phyloP scores from a whole-genome alignment of 2,888 invertebrate genomes.

The Zonitis immaculata region DNA sequence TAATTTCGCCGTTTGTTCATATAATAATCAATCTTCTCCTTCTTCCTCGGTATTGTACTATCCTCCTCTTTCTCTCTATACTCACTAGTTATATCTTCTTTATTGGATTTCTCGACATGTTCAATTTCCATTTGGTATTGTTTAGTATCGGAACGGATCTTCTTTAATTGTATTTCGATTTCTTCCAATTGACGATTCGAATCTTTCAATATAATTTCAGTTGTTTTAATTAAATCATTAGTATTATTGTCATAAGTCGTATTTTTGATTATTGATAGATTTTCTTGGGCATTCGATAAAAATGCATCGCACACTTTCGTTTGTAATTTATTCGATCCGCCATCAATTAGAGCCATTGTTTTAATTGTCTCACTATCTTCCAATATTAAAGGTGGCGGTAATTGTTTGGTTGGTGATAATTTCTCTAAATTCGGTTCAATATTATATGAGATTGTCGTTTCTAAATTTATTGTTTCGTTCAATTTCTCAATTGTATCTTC shows the following conservation, averaged over 20 bases:
- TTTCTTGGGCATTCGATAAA: constrained; percentile 57
- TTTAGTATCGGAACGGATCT: constrained; percentile 38
- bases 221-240: constrained; percentile 19
- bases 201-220: constrained; percentile 33
- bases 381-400: constrained; percentile 20
- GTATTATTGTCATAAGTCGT: constrained; percentile 34
- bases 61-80: constrained; percentile 48
- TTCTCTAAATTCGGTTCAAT: constrained; percentile 43
- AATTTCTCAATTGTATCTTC: constrained; percentile 45
- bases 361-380: constrained; percentile 29
- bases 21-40: constrained; percentile 51
- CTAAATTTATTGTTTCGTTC: constrained; percentile 36
- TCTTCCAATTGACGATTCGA: constrained; percentile 43
- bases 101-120: constrained; percentile 43
- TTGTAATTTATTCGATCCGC: constrained; percentile 29
- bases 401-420: constrained; percentile 22
- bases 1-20: constrained; percentile 45
- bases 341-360: constrained; percentile 15
- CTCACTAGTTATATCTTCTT: constrained; percentile 44
- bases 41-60: constrained; percentile 50
- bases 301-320: constrained; percentile 56
- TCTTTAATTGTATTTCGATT: constrained; percentile 36
- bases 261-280: constrained; percentile 39
- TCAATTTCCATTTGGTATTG: constrained; percentile 33
- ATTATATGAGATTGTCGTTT: constrained; percentile 32